Conservation (phyloP, 2,888 invertebrate genomes). For the Carabus problematicus region DNA sequence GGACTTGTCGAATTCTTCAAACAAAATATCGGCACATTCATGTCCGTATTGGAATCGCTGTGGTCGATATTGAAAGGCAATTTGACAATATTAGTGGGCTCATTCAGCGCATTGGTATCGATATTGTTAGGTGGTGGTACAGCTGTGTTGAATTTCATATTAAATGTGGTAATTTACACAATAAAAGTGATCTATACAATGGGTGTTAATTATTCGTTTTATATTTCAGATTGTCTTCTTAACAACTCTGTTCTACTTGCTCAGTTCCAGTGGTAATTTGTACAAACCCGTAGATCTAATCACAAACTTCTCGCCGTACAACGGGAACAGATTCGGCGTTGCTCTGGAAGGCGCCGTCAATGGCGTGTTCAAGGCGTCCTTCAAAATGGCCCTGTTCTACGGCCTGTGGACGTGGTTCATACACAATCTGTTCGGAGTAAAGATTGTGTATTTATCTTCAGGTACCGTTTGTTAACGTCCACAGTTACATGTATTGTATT, state of each 20-base stretch:
- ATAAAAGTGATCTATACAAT: constrained; percentile 6
- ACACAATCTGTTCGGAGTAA: constrained; percentile 92
- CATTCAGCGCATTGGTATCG: constrained; percentile 86
- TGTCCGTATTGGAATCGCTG: constrained; percentile 83
- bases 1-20: constrained; percentile 83
- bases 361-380: constrained; percentile 94
- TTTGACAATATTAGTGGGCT: constrained; percentile 82
- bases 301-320: constrained; percentile 81
- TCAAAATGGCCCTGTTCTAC: constrained; percentile 97
- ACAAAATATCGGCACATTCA: constrained; percentile 88
- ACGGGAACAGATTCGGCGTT: constrained; percentile 70
- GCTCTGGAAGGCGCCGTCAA: constrained; percentile 89
- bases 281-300: constrained; percentile 95
- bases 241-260: constrained; percentile 93
- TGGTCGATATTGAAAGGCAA: constrained; percentile 95
- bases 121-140: constrained; percentile 87
- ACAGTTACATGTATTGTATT: too few species aligned
- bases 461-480: constrained; percentile 64
- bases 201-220: neutral
- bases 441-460: constrained; percentile 94
- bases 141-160: constrained; percentile 85
- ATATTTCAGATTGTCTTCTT: constrained; percentile 88
- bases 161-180: constrained; percentile 75
- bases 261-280: constrained; percentile 82
- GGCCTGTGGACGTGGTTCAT: constrained; percentile 98